Base-by-base conservation (phyloP, 2,113 vertebrate species). In the Montifringilla adamsi region DNA sequence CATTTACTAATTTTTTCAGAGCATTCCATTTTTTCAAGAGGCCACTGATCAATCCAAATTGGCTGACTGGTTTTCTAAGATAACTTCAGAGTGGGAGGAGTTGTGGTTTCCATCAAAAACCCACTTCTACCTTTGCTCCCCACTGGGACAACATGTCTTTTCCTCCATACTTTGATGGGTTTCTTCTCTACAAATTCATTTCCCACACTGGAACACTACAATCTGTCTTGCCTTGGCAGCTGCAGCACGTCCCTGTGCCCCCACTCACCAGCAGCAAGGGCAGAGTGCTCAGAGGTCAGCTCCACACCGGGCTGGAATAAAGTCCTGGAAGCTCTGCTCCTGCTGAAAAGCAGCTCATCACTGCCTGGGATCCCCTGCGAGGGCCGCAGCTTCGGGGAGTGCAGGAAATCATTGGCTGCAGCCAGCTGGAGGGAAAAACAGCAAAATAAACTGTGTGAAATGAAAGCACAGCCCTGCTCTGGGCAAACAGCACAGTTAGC, bases 251-350 rank as follows among this genome's bases (percentile, higher is more conserved):
- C 7, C 9, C 82, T n/a, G 52, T 11, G 6, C 27, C 33, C 33
- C 46, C 87, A 96, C 98, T 98, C 96, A 98, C 98, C 98, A 37
- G 95, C 60, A 79, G 33, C 91, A 5, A 39, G 13, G 37, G 95
- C 39, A 88, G 95, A 30, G 22, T 17, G 96, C 60, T 98, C 97
- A 6, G 75, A 67, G 88, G 13, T 95, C 68, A 95, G 79, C 93
- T 97, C 97, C 33, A 76, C 10, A 4, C 87, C 49, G 39, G 85
- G 96, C 69, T 97, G 97, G 52, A 97, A 35, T 3, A 84, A 52
- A 62, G 73, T 64, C 90, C 97, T 96, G 73, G 96, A 59, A 5
- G 93, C 31, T 87, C 90, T 96, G 96, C 90, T 98, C 90, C 94
- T 97, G 66, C 95, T 97, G 62, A 90, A 93, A 77, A 96, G 90